Evolutionary conservation across 2,113 vertebrate species (phyloP), one percentile per base, ranked within the genome.

Genomic region (Lophotis ruficrista): DNA sequence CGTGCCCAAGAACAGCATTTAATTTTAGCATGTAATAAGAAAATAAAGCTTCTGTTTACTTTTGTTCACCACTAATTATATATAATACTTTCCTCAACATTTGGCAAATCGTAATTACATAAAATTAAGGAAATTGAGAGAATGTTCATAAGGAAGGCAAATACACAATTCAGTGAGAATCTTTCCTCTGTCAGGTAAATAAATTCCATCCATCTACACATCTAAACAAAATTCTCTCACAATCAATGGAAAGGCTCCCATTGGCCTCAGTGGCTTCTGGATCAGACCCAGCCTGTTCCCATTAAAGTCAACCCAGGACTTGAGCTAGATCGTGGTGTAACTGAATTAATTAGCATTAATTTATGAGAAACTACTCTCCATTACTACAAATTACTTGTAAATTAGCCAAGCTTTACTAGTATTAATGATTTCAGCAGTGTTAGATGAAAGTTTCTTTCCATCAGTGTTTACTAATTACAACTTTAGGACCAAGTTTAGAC

Each of bases 311-410:
- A 43, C 45, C 80, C 84, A 95, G 95, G 80, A 94, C 91, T 83
- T 93, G 80, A 95, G 85, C 48, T 95, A 89, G 70, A 75, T 95
- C 76, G 93, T 92, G 85, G 93, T 80, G 93, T 88, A 96, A 98
- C 91, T 85, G 93, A 91, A 97, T 98, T 97, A 98, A 97, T 98
- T 97, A 97, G 83, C 64, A 95, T 97, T 96, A 97, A 97, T 97
- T 97, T 97, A 97, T 86, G 95, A 88, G 94, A 95, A 94, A 96
- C 96, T 96, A 71, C 78, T 93, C 90, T 96, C 72, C 93, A 94
- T 95, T 95, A 90, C 82, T 96, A 96, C 96, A 97, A 97, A 97
- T 97, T 95, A 89, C 92, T 96, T 97, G 96, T 87, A 87, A 89
- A 93, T 93, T 92, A 88, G 85, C 94, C 96, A 96, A 89, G 53